Base-by-base conservation (phyloP, 2,888 invertebrate species). In the Chalcis sispes region DNA sequence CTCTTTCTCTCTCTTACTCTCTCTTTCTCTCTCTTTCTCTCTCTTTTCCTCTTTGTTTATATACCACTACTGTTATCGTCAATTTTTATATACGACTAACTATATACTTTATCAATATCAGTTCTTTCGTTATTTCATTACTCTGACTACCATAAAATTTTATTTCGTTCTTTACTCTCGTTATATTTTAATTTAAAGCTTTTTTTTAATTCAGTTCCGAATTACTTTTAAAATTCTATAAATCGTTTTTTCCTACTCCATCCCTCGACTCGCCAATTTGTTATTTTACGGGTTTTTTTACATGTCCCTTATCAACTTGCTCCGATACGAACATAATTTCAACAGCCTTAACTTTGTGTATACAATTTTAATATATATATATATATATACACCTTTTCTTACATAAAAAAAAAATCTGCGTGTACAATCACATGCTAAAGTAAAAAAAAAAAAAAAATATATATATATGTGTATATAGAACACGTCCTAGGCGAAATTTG, bases 71-170 rank as follows among this genome's bases (percentile, higher is more conserved):
- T 58, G 58, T 69, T 20, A 23, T 40, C 52, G 29, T 64, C 20
- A 40, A 72, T 56, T 70, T 69, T 70, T 72, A 79, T 81, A 83
- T 82, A 81, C 75, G 81, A 84, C 84, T 88, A 87, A 87, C 85
- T 87, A 87, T 90, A 90, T 69, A 77, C 61, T 72, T 77, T 77
- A 90, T 90, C 90, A 90, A 90, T 90, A 90, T 90, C 90, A 90
- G 90, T 90, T 90, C 90, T 89, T 77, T 89, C 87, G 84, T 67
- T 56, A 67, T 58, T 59, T 48, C 65, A 85, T 86, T 82, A 81
- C 83, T 81, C 83, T 86, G 85, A 88, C 87, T 88, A 88, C 88
- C 85, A 88, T 88, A 88, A 89, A 89, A 86, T 85, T 86, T 87
- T 87, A 82, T 83, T 80, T 84, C 80, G 82, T 85, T 83, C 82